Conservation (phyloP, 2,113 vertebrate genomes). For the Isurus oxyrinchus region DNA sequence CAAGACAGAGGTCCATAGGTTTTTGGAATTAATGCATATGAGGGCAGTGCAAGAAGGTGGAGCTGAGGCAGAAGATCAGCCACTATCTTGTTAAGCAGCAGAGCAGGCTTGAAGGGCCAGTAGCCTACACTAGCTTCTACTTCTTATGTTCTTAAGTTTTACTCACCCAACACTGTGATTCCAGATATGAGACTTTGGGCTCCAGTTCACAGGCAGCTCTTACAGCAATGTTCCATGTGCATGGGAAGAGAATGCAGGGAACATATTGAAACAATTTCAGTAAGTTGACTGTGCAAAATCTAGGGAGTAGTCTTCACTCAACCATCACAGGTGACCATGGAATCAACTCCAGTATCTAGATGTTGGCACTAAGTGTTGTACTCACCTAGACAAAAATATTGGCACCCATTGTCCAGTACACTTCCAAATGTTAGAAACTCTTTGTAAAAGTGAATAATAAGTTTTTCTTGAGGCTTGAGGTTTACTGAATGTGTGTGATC, state of each 20-base stretch:
- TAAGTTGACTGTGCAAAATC: neutral
- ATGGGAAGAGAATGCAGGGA: neutral
- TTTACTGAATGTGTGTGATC: neutral
- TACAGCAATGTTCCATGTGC: neutral
- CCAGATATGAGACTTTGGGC: neutral
- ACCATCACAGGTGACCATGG: neutral
- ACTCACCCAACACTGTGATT: neutral
- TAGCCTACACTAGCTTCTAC: too few species aligned
- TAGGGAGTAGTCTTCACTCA: neutral
- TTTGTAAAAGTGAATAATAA: too few species aligned
- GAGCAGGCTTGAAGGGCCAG: too few species aligned
- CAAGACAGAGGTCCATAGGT: too few species aligned
- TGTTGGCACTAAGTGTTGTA: neutral
- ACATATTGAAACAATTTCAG: neutral
- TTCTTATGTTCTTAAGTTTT: neutral
- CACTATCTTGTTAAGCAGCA: too few species aligned
- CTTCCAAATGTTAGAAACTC: neutral
- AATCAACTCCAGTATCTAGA: neutral
- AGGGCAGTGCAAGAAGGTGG: too few species aligned
- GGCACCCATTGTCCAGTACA: neutral
- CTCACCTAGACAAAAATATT: neutral
- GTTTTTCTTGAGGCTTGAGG: too few species aligned
- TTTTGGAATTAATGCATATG: too few species aligned
- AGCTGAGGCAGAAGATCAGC: too few species aligned
- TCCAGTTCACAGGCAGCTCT: neutral